Evolutionary conservation across 2,113 vertebrate species (phyloP).

Genomic region (Ophiodon elongatus): DNA sequence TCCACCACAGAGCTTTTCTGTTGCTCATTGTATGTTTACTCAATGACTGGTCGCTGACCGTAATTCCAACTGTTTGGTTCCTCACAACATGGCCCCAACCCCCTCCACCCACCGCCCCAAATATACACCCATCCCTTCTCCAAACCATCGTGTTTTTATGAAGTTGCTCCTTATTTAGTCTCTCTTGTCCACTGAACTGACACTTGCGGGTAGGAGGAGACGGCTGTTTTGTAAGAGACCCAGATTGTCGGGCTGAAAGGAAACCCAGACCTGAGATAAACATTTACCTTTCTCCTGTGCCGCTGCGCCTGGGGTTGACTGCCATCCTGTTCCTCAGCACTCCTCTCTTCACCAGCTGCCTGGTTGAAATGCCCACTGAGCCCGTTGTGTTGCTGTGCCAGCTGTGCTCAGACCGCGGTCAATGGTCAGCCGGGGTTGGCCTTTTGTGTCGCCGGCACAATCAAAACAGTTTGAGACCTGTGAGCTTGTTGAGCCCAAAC

Average conservation of each 20-base stretch:
- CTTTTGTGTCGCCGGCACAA: slow-evolving; percentile 73
- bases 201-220: slow-evolving; percentile 55
- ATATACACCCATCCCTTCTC: slow-evolving; percentile 60
- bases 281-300: slow-evolving; percentile 65
- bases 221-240: slow-evolving; percentile 59
- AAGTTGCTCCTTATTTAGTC: slow-evolving; percentile 75
- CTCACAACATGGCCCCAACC: slow-evolving; percentile 80
- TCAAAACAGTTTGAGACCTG: slow-evolving; percentile 75
- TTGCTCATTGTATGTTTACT: slow-evolving; percentile 88
- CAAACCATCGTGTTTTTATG: slow-evolving; percentile 61
- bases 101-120: slow-evolving; percentile 62
- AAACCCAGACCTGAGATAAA: slow-evolving; percentile 61
- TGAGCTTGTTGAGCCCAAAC: slow-evolving; percentile 80
- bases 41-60: slow-evolving; percentile 85
- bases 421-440: slow-evolving; percentile 63
- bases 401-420: slow-evolving; percentile 67
- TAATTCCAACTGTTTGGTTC: slow-evolving; percentile 87
- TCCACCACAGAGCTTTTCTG: slow-evolving; percentile 82
- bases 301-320: background rate
- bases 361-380: slow-evolving; percentile 63
- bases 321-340: slow-evolving; percentile 23
- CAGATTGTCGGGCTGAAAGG: slow-evolving; percentile 56
- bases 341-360: slow-evolving; percentile 47
- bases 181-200: slow-evolving; percentile 60
- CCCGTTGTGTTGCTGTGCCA: slow-evolving; percentile 69